phyloP scores from a whole-genome alignment of 2,888 invertebrate species.

The Sinohyriopsis cumingii region DNA sequence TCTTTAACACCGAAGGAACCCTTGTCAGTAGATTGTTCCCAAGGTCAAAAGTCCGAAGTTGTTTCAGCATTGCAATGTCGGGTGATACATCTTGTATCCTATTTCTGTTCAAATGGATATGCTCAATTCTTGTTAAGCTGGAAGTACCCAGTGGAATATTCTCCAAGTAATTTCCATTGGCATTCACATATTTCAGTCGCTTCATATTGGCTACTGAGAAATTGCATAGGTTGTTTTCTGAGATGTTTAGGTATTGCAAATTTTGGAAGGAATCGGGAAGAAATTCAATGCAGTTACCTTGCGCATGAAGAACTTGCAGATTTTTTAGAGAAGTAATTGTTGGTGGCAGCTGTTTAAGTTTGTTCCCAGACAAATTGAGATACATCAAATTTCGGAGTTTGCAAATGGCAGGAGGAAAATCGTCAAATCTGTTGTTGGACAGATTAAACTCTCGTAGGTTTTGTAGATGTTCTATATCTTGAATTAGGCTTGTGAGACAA shows the following conservation, averaged over 20 bases:
- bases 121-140: slow-evolving; percentile 52
- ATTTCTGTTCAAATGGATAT: slow-evolving; percentile 59
- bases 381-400: slow-evolving; percentile 51
- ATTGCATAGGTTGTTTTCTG: slow-evolving; percentile 58
- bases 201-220: slow-evolving; percentile 63
- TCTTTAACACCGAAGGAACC: slow-evolving; percentile 62
- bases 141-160: slow-evolving; percentile 64
- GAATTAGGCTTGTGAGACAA: slow-evolving; percentile 56
- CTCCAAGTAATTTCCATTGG: slow-evolving; percentile 60
- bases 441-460: slow-evolving; percentile 62
- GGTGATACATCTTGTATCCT: slow-evolving; percentile 59
- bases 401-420: slow-evolving; percentile 51
- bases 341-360: slow-evolving; percentile 49
- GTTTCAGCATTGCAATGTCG: slow-evolving; percentile 61
- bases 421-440: slow-evolving; percentile 59
- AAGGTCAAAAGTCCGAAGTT: slow-evolving; percentile 61
- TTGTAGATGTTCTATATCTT: slow-evolving; percentile 60
- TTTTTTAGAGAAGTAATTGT: slow-evolving; percentile 44
- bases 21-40: slow-evolving; percentile 60
- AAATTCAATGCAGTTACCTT: slow-evolving; percentile 55
- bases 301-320: slow-evolving; percentile 57
- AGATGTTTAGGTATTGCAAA: slow-evolving; percentile 61
- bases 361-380: slow-evolving; percentile 58
- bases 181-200: slow-evolving; percentile 58
- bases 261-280: slow-evolving; percentile 52